phyloP scores from a whole-genome alignment of 2,113 vertebrate species.

The Anguilla rostrata region DNA sequence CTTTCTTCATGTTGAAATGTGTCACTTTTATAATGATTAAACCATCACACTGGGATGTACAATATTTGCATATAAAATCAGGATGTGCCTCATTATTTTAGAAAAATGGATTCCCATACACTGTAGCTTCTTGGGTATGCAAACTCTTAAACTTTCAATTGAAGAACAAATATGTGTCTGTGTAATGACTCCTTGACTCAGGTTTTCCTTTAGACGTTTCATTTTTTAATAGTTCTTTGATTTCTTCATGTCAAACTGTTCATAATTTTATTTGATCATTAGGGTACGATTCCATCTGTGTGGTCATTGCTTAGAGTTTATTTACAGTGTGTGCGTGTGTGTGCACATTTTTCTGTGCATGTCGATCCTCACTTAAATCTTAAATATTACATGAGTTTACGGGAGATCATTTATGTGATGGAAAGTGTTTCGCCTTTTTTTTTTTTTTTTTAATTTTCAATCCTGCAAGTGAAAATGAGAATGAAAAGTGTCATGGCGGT shows the following conservation, averaged over 20 bases:
- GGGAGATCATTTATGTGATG: slow-evolving; percentile 20
- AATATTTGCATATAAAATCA: slow-evolving; percentile 33
- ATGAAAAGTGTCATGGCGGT: slow-evolving; percentile 37
- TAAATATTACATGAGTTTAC: not conserved
- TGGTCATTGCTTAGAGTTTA: not conserved
- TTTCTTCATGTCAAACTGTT: not conserved
- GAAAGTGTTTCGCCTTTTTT: slow-evolving; percentile 28
- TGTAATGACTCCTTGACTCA: not conserved
- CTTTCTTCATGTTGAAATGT: slow-evolving; percentile 11
- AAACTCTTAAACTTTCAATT: not conserved
- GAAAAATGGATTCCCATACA: not conserved
- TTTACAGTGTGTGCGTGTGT: too few relatives aligned
- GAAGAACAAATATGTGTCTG: not conserved
- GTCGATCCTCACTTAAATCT: not conserved
- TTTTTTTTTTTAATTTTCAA: slow-evolving; percentile 38
- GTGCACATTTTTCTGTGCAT: not conserved
- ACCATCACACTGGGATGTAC: slow-evolving; percentile 12
- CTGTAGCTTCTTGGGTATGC: not conserved
- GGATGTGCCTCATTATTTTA: not conserved
- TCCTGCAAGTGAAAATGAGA: slow-evolving; percentile 45
- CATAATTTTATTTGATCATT: not conserved
- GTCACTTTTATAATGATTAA: slow-evolving; percentile 35
- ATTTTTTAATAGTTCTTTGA: not conserved
- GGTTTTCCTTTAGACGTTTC: not conserved
- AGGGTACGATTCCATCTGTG: not conserved